These are phyloP conservation scores for Gallinago jamesoni DNA, from an alignment of 2,113 vertebrate species.

Conservation along the genomic window DNA sequence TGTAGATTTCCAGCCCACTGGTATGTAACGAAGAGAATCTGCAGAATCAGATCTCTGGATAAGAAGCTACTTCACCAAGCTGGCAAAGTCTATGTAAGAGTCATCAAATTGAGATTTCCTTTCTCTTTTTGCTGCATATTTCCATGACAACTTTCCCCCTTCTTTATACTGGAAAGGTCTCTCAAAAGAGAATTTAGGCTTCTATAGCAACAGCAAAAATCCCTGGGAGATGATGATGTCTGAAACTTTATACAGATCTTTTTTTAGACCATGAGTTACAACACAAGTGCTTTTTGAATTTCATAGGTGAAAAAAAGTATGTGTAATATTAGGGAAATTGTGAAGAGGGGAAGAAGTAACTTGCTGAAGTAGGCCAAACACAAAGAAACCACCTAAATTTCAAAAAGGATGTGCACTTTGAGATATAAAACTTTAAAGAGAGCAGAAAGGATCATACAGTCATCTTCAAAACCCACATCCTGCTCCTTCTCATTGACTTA, in stretches of 20 bases:
- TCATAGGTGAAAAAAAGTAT: neutral
- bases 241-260: neutral
- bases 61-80: neutral
- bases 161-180: constrained; percentile 40
- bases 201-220: constrained; percentile 63
- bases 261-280: constrained; percentile 34
- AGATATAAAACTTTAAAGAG: neutral
- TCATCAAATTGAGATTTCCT: constrained; percentile 7
- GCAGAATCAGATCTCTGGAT: neutral
- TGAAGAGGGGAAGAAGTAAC: neutral
- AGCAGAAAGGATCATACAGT: constrained; percentile 13
- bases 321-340: neutral
- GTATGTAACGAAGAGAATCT: neutral
- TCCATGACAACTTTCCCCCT: constrained; percentile 62
- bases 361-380: neutral
- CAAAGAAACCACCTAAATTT: neutral
- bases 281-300: neutral
- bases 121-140: constrained; percentile 44
- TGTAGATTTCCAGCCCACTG: neutral
- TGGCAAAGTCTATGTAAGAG: neutral
- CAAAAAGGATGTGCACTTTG: neutral
- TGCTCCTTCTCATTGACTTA: neutral
- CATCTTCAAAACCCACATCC: constrained; percentile 48
- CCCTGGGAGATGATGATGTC: constrained; percentile 36
- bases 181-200: constrained; percentile 30